Base-by-base conservation (phyloP, 2,888 invertebrate genomes). In the Drymonia ruficornis region DNA sequence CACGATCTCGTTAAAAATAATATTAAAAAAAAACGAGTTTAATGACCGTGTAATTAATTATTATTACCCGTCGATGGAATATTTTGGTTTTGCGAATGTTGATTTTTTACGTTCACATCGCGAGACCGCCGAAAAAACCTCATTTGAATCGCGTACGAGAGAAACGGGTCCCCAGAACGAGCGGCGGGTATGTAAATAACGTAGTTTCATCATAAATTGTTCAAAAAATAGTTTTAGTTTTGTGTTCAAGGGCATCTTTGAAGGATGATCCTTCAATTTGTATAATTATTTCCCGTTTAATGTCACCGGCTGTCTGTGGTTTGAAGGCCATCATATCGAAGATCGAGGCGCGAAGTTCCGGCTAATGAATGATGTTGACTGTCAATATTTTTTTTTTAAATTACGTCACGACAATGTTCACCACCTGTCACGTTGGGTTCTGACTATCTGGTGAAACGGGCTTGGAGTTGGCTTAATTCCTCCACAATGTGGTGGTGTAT, bases 21-120 rank as follows among this genome's bases (percentile, higher is more conserved):
- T 16, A 23, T 46, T 29, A 45, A 59, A 56, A 65, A 66, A 64
- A 7, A 62, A 59, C 56, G 55, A 57, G 70, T 68, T 60, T 64
- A 69, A 63, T 56, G 70, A 68, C 74, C 72, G 61, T 57, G 63
- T 69, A 65, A 72, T 72, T 70, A 70, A 74, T 72, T 65, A 65
- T 67, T 65, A 67, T 70, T 62, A 59, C 56, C 47, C 53, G 34
- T 42, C 48, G 31, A 49, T 52, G 56, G 57, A 70, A 66, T 65
- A 63, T 67, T 65, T 61, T 45, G 13, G 45, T 45, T 28, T 45
- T 23, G 45, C 29, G 51, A 65, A 61, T 64, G 65, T 63, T 52
- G 49, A 45, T 53, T 45, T 52, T 52, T 52, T 50, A 29, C 40
- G 49, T 13, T 18, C 29, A 42, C 38, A 42, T 38, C 36, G 19